Conservation (phyloP, 2,797 vertebrate genomes). For the Petrocephalus schoutedeni region DNA sequence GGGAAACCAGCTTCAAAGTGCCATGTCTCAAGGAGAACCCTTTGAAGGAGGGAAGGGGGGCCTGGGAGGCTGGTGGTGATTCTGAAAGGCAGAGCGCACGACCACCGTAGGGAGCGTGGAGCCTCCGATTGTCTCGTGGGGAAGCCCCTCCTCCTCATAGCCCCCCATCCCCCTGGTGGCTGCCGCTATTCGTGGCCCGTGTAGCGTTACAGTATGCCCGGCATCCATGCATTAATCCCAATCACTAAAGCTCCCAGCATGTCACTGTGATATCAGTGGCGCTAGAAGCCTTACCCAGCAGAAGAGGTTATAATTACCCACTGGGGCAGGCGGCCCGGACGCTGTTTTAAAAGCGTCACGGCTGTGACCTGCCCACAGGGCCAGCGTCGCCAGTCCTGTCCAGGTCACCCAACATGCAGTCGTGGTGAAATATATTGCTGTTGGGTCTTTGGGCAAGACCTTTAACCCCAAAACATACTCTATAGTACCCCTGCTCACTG, state of each 20-base stretch:
- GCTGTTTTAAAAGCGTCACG: neutral
- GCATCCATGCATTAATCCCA: conserved; percentile 73
- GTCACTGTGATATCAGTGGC: conserved; percentile 26
- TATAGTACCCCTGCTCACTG: neutral
- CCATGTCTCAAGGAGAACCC: neutral
- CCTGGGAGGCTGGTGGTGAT: conserved; percentile 29
- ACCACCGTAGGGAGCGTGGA: conserved; percentile 44
- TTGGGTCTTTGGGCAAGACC: neutral
- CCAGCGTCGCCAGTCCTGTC: neutral
- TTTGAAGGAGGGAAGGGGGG: neutral
- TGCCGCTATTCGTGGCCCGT: conserved; percentile 69
- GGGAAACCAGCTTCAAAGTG: neutral
- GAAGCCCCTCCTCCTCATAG: conserved; percentile 55
- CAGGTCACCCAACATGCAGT: neutral
- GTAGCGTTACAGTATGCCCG: conserved; percentile 74
- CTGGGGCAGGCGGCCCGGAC: neutral
- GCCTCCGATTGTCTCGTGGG: conserved; percentile 60
- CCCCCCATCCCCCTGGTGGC: conserved; percentile 40
- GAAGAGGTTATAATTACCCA: conserved; percentile 16
- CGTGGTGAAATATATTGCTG: neutral
- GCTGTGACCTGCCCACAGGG: neutral
- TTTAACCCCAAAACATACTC: neutral
- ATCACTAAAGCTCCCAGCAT: conserved; percentile 43
- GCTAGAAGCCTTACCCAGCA: conserved; percentile 14
- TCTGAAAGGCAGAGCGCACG: conserved; percentile 50